Percentiles rank a stretch among this genome's conserved stretches.
Conservation (phyloP, 1,140 invertebrate genomes). For the Listronotus oregonensis region DNA sequence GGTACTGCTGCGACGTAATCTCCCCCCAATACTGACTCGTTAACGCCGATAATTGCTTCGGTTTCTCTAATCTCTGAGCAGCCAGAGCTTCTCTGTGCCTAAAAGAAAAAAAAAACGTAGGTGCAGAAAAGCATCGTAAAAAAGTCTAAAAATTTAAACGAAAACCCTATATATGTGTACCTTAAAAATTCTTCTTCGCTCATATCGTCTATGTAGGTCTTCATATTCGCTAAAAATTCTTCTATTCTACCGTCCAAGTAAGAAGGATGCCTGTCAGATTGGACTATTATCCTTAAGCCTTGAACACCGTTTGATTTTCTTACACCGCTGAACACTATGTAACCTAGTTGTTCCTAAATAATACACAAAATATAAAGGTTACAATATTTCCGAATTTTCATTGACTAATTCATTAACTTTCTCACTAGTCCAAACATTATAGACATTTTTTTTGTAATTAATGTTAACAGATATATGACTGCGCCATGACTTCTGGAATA, state of each 20-base stretch:
- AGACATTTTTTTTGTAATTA: too few species aligned
- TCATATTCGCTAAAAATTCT: constrained; percentile 78
- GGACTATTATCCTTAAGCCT: constrained; percentile 86
- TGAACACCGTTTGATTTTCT: constrained; percentile 81
- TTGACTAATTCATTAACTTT: too few species aligned
- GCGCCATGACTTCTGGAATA: too few species aligned
- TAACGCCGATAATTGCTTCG: constrained; percentile 79
- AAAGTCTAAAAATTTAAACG: too few species aligned
- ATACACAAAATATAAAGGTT: background rate
- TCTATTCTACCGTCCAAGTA: constrained; percentile 88
- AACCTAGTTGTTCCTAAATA: constrained; percentile 82
- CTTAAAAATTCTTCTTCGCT: constrained; percentile 38
- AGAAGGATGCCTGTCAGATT: constrained; percentile 82
- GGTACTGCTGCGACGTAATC: constrained; percentile 85
- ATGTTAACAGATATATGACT: too few species aligned
- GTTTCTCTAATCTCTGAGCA: constrained; percentile 82
- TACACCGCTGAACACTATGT: constrained; percentile 90
- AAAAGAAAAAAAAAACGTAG: constrained; percentile 67
- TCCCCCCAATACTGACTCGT: constrained; percentile 82
- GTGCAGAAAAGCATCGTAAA: too few species aligned
- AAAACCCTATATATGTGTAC: background rate
- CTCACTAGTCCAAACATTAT: too few species aligned
- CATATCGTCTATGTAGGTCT: constrained; percentile 51
- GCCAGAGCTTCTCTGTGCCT: constrained; percentile 80
- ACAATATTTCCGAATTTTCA: too few species aligned